Conservation (phyloP, 2,888 invertebrate species). For the Epicampocera succincta region DNA sequence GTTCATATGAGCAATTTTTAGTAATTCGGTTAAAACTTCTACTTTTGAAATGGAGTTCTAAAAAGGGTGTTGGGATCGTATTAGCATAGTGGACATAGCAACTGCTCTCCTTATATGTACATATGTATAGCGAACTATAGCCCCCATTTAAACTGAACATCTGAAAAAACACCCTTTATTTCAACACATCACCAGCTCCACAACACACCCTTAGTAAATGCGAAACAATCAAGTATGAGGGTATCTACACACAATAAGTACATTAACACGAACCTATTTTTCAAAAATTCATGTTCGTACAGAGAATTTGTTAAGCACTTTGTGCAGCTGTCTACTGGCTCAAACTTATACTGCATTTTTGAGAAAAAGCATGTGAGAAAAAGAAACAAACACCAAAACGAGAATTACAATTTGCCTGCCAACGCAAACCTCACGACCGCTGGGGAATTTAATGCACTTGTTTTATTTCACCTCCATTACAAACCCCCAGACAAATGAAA, state of each 20-base stretch:
- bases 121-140: too few species aligned
- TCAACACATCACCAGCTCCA: not conserved
- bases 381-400: not conserved
- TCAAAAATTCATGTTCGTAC: conserved; percentile 12
- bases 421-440: conserved; percentile 1
- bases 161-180: too few species aligned
- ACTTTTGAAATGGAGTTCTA: too few species aligned
- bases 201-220: conserved; percentile 31
- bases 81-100: too few species aligned
- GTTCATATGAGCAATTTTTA: too few species aligned
- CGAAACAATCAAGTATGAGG: conserved; percentile 9
- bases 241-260: not conserved
- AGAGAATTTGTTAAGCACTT: not conserved
- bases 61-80: too few species aligned
- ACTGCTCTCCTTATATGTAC: too few species aligned
- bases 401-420: conserved; percentile 9
- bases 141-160: too few species aligned
- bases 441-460: conserved; percentile 18
- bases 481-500: conserved; percentile 27
- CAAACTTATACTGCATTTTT: not conserved
- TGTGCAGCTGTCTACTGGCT: not conserved
- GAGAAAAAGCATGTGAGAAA: not conserved
- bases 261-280: not conserved
- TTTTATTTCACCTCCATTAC: not conserved
- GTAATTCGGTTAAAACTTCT: too few species aligned